phyloP scores from a whole-genome alignment of 2,797 vertebrate genomes.

The Pseudotriccus pelzelni region DNA sequence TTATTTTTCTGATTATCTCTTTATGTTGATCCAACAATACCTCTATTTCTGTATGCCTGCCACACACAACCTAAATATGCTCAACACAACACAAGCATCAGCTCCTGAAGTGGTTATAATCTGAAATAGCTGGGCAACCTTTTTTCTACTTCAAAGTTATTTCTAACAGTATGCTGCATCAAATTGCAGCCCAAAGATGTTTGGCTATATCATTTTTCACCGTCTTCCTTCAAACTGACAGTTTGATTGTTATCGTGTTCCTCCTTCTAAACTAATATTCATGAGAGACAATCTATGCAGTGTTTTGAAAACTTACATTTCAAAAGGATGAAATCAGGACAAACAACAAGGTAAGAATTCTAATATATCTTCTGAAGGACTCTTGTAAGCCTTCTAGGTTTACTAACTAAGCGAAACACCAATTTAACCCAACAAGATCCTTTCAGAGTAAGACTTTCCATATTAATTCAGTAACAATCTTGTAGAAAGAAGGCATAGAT shows the following conservation, averaged over 20 bases:
- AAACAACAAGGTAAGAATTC: not conserved
- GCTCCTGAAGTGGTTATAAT: not conserved
- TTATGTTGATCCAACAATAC: not conserved
- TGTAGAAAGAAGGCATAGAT: not conserved
- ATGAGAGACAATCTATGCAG: not conserved
- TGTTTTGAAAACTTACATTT: not conserved
- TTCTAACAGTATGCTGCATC: not conserved
- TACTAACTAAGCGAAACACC: not conserved
- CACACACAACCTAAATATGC: not conserved
- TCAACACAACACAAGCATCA: not conserved
- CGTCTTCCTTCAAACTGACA: not conserved
- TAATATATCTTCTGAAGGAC: not conserved
- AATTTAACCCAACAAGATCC: not conserved
- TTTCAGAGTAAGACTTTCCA: not conserved
- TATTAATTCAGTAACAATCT: not conserved
- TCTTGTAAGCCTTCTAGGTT: not conserved
- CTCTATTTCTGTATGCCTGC: not conserved
- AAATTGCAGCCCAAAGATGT: not conserved
- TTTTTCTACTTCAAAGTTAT: not conserved
- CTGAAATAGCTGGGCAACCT: not conserved
- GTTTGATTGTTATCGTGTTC: not conserved
- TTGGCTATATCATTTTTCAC: not conserved
- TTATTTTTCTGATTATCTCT: slow-evolving; percentile 9
- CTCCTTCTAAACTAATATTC: not conserved
- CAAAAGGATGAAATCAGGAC: not conserved